These are phyloP conservation scores for Tylochromis polylepis DNA, from an alignment of 2,113 vertebrate genomes.

Conservation along the genomic window DNA sequence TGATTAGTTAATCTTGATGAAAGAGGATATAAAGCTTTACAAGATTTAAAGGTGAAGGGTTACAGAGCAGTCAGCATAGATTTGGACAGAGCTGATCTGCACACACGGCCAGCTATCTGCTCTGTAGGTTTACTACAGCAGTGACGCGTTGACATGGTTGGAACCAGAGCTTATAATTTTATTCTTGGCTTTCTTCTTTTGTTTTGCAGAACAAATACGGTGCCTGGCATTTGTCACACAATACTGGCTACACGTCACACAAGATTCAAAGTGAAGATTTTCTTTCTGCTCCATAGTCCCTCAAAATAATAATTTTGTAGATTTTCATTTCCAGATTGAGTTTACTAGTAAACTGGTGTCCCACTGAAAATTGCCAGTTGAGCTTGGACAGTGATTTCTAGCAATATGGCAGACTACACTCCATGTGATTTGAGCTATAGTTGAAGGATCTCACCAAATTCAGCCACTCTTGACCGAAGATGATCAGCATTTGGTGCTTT, in stretches of 20 bases:
- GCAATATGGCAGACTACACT: neutral
- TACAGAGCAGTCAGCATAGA: slow-evolving; percentile 1
- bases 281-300: neutral
- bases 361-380: neutral
- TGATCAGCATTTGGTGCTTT: neutral
- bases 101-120: neutral
- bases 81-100: slow-evolving; percentile 22
- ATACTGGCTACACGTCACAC: slow-evolving; percentile 10
- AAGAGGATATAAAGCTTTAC: slow-evolving; percentile 25
- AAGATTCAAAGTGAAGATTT: slow-evolving; percentile 24
- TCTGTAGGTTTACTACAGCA: neutral
- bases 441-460: neutral
- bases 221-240: slow-evolving; percentile 42
- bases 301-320: slow-evolving; percentile 3
- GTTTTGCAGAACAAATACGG: slow-evolving; percentile 24
- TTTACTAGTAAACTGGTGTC: neutral
- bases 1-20: neutral
- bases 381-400: neutral
- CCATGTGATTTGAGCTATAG: neutral
- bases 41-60: slow-evolving; percentile 33
- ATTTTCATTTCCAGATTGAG: neutral
- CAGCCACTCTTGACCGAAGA: neutral
- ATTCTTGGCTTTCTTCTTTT: neutral
- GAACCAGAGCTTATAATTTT: neutral
- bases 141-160: neutral